Evolutionary conservation across 53 echinoderm and acorn worm genomes (phyloP), one percentile per base, ranked within the genome.

Genomic region (Temnopleurus reevesii): DNA sequence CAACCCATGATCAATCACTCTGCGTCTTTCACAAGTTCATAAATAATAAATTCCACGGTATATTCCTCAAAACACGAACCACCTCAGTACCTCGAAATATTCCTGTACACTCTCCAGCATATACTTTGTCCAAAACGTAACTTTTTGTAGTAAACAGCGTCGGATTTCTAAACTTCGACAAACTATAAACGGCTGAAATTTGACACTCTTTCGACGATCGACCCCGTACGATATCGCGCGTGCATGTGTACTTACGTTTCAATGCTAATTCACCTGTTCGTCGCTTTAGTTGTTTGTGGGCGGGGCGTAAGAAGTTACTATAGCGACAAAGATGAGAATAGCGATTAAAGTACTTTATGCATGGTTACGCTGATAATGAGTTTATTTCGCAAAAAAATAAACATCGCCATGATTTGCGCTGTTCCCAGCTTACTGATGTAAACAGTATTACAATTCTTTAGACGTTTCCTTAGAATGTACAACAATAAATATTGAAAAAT

Each of bases 1-100:
- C 85, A 85, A 44, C 85, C 85, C 85, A 85, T 85, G 23, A 7
- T 51, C 53, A 51, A 51, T 79, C 27, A 21, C 79, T 77, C 77
- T 4, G 8, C 15, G 10, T 77, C 23, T 17, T 23, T 83, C 83
- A 55, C 54, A 33, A 47, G 51, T 80, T 46, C 49, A 47, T 80
- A 46, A 80, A 80, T 49, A 80, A 47, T 55, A 83, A 55, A 83
- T 33, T 79, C 79, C 79, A 79, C 12, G 28, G 79, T 79, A n/a
- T n/a, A 79, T 79, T 79, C 79, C 79, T 79, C 4, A 47, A 79
- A 49, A 47, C 27, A 79, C 4, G 38, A 15, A 19, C 43, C 21
- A 3, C 23, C 41, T 8, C 6, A 6, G 41, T 43, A 21, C 71
- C 71, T 71, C 21, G 8, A 13, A n/a, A 71, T n/a, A 21, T 71